Evolutionary conservation across 2,888 invertebrate genomes (phyloP).

Genomic region (Drosophila anomelani): DNA sequence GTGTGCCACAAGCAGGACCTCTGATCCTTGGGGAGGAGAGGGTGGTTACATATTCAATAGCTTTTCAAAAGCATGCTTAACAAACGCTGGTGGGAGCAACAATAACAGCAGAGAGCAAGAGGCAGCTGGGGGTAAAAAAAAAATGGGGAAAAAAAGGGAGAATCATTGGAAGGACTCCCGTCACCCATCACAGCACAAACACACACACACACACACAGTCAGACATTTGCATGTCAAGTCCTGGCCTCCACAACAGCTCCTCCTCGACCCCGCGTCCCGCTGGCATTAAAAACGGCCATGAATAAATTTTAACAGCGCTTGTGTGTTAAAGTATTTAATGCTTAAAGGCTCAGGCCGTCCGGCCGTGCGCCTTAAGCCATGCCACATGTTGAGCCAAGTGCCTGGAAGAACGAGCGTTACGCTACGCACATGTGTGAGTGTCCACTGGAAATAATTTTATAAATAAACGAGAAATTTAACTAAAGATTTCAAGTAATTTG

Average conservation of each 20-base stretch:
- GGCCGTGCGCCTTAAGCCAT: slow-evolving; percentile 73
- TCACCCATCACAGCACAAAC: slow-evolving; percentile 48
- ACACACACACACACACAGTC: slow-evolving; percentile 37
- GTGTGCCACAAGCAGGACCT: slow-evolving; percentile 4
- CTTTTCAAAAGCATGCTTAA: slow-evolving; percentile 75
- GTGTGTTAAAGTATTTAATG: slow-evolving; percentile 80
- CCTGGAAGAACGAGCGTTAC: slow-evolving; percentile 39
- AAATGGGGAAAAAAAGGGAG: slow-evolving; percentile 35
- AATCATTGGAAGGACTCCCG: slow-evolving; percentile 54
- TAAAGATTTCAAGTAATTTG: rapidly evolving
- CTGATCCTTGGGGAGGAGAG: slow-evolving; percentile 9
- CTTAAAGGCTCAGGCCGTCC: slow-evolving; percentile 77
- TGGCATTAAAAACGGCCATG: slow-evolving; percentile 75
- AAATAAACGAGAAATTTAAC: background rate
- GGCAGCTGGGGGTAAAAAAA: slow-evolving; percentile 20
- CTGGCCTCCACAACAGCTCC: slow-evolving; percentile 24
- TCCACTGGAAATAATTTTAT: slow-evolving; percentile 3
- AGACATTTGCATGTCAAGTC: slow-evolving; percentile 74
- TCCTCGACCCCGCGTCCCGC: slow-evolving; percentile 41
- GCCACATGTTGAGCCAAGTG: slow-evolving; percentile 66
- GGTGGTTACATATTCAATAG: slow-evolving; percentile 72
- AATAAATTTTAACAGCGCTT: slow-evolving; percentile 77
- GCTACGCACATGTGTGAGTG: slow-evolving; percentile 23
- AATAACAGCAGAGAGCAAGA: slow-evolving; percentile 43
- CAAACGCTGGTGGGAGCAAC: slow-evolving; percentile 53